Conservation (phyloP, 2,113 vertebrate genomes). For the Ptilonorhynchus violaceus region DNA sequence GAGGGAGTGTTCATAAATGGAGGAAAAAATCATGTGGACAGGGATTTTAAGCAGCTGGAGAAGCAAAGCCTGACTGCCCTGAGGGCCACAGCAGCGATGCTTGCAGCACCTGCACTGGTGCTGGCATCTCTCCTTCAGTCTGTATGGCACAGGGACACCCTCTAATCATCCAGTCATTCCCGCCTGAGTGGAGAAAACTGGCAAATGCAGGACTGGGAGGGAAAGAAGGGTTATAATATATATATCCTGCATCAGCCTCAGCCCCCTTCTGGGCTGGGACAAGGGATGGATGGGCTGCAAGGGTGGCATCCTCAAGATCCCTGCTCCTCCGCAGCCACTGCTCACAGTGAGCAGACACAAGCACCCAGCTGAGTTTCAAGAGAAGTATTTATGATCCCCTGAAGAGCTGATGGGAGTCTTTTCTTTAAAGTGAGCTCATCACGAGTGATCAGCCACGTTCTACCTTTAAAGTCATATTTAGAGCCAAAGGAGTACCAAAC, state of each 20-base stretch:
- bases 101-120: not conserved
- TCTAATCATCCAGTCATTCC: not conserved
- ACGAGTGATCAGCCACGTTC: not conserved
- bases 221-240: not conserved
- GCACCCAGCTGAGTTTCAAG: accelerated
- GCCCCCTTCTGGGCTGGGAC: not conserved
- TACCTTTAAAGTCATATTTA: not conserved
- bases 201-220: not conserved
- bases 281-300: not conserved
- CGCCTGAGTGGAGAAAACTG: not conserved
- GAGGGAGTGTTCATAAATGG: not conserved
- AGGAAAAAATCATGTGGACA: not conserved
- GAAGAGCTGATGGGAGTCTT: not conserved
- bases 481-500: not conserved
- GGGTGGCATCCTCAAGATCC: not conserved
- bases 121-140: not conserved
- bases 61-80: not conserved
- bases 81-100: not conserved
- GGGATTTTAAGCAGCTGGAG: not conserved
- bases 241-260: not conserved
- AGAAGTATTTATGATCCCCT: not conserved
- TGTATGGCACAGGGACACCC: not conserved
- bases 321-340: not conserved
- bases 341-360: too few species aligned
- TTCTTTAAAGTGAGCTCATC: not conserved